phyloP scores from a whole-genome alignment of 1,140 invertebrate genomes.

The Rhyacophila brunnea region DNA sequence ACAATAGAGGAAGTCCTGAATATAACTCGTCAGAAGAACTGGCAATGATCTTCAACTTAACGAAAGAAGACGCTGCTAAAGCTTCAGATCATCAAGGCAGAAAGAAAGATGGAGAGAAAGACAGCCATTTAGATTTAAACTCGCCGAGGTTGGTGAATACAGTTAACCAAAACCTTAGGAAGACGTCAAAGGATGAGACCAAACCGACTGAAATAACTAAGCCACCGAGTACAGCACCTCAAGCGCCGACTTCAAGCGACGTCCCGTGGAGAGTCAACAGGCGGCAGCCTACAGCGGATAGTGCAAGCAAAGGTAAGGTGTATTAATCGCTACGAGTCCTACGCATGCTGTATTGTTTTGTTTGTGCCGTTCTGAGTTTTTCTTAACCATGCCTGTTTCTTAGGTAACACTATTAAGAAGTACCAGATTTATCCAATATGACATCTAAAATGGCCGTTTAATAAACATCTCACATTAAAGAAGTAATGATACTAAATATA shows the following conservation, averaged over 20 bases:
- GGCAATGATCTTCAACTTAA: conserved; percentile 58
- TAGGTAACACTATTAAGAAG: conserved; percentile 3
- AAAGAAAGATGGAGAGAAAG: conserved; percentile 36
- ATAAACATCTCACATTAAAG: too few species aligned
- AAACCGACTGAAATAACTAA: conserved; percentile 45
- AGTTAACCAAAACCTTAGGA: conserved; percentile 49
- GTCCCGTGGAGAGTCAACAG: conserved; percentile 30
- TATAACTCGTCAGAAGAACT: conserved; percentile 63
- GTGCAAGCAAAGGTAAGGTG: conserved; percentile 30
- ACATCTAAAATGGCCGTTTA: conserved; percentile 5
- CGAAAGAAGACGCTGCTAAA: conserved; percentile 38
- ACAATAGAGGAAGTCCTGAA: conserved; percentile 53
- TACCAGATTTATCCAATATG: neutral
- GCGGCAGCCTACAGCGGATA: conserved; percentile 17
- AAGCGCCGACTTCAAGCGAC: conserved; percentile 43
- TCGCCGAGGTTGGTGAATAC: conserved; percentile 51
- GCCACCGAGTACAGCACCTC: conserved; percentile 45
- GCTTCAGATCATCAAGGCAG: conserved; percentile 32
- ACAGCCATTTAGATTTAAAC: conserved; percentile 41
- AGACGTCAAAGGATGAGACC: conserved; percentile 45
- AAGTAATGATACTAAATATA: too few species aligned
- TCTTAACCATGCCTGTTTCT: conserved; percentile 7
- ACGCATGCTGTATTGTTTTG: conserved; percentile 46
- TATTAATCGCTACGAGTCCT: conserved; percentile 12
- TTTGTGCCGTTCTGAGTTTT: conserved; percentile 14